Base-by-base conservation (phyloP, 2,888 invertebrate genomes). In the Beris chalybata region DNA sequence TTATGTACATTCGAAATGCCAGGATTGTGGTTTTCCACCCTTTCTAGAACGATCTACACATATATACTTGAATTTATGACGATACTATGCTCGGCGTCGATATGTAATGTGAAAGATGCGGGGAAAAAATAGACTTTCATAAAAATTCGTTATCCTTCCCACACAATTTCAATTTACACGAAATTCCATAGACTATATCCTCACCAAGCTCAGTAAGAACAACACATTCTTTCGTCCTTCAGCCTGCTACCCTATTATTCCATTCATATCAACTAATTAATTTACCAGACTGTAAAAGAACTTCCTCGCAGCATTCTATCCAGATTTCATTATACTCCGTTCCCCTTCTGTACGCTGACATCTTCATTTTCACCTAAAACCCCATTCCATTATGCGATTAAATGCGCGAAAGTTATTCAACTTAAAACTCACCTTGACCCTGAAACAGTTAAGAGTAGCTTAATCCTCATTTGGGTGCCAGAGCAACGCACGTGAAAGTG, bases 381-480 rank as follows among this genome's bases (percentile, higher is more conserved):
- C 30, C 22, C 53, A 31, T 55, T 45, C 50, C 53, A 53, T 53
- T 59, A 48, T 22, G 31, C 45, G 48, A 59, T 59, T 59, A 59
- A 59, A 52, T 52, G 29, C 38, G 52, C 43, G 52, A 50, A 63
- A 63, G 68, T 61, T 68, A 57, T 65, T 68, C 68, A 63, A 65
- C 68, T 68, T 64, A 66, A 69, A 69, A 65, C 58, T 67, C 64
- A 69, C 69, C 69, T 69, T 69, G 69, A 69, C 69, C 69, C 67
- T 69, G 69, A 69, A 69, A 67, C 65, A 67, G 53, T 69, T 67
- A 68, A 64, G 58, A 66, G 63, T 30, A 56, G 61, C 68, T 68
- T 68, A 68, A 68, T 68, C 64, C 68, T 68, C 66, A 68, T 68
- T 66, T 68, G 32, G 38, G 32, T 13, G 31, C 45, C 12, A n/a